A percentile compares a stretch with the other conserved stretches of the same genome.
Conservation (phyloP, 2,113 vertebrate species). For the Tonatia bakeri region DNA sequence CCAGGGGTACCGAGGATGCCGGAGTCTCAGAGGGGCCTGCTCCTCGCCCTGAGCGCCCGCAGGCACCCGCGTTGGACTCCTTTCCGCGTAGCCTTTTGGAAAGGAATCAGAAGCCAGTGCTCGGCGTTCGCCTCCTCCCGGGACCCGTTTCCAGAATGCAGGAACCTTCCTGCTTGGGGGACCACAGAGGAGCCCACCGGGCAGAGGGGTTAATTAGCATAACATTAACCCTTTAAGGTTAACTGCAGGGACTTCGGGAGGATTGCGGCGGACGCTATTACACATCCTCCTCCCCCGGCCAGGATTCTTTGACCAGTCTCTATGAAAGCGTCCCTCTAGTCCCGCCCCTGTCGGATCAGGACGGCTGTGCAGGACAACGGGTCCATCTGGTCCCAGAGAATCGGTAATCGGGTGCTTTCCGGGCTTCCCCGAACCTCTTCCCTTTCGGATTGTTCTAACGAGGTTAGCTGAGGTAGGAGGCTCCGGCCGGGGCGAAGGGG, state of each 20-base stretch:
- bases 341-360: background rate
- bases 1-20: rapidly evolving
- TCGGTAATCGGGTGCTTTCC: background rate
- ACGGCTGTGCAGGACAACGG: background rate
- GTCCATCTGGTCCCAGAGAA: background rate
- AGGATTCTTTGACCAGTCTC: background rate
- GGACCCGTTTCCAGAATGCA: background rate
- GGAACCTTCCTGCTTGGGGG: rapidly evolving
- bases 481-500: background rate
- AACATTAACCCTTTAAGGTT: background rate
- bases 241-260: background rate
- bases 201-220: too few species aligned
- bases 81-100: background rate
- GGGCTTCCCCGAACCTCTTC: background rate
- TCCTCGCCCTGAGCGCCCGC: background rate
- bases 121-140: rapidly evolving
- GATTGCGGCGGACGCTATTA: rapidly evolving
- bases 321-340: background rate
- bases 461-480: background rate
- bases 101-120: background rate
- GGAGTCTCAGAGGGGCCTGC: rapidly evolving
- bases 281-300: background rate
- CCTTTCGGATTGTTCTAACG: background rate
- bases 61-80: rapidly evolving
- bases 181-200: too few species aligned